Evolutionary conservation across 2,888 invertebrate species (phyloP).

Genomic region (Elysia crispata): DNA sequence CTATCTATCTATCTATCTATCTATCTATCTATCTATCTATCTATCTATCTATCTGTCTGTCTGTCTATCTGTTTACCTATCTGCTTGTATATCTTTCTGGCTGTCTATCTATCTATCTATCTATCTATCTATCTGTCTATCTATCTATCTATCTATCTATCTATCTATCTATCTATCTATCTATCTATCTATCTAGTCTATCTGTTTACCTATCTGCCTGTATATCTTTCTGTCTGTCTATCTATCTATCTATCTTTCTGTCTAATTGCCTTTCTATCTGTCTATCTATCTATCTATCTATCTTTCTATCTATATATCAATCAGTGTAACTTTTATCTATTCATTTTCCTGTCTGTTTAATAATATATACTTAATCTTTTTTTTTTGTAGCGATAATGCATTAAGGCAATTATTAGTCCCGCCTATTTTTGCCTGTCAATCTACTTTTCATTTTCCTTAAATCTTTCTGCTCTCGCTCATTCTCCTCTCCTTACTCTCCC

Average conservation of each 20-base stretch:
- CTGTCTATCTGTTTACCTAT: neutral
- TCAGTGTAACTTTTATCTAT: neutral
- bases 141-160: neutral
- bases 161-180: neutral
- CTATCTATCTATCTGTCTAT: neutral
- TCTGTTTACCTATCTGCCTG: neutral
- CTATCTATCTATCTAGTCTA: neutral
- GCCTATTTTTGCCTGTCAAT: no score
- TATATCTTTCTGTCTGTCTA: neutral
- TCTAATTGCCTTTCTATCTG: conserved; percentile 32
- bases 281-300: conserved; percentile 10
- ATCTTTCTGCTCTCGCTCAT: no score
- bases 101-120: conserved; percentile 10
- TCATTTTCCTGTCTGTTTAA: no score
- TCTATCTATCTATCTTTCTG: conserved; percentile 20
- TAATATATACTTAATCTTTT: no score
- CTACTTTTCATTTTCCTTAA: no score
- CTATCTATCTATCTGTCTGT: conserved; percentile 24
- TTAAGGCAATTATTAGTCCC: no score
- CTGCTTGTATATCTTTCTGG: no score
- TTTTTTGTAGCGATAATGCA: no score
- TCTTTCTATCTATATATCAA: conserved; percentile 3
- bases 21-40: conserved; percentile 15
- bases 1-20: conserved; percentile 28
- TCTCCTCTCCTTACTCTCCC: no score